Conservation (phyloP, 2,888 invertebrate genomes). For the Hypomecis punctinalis region DNA sequence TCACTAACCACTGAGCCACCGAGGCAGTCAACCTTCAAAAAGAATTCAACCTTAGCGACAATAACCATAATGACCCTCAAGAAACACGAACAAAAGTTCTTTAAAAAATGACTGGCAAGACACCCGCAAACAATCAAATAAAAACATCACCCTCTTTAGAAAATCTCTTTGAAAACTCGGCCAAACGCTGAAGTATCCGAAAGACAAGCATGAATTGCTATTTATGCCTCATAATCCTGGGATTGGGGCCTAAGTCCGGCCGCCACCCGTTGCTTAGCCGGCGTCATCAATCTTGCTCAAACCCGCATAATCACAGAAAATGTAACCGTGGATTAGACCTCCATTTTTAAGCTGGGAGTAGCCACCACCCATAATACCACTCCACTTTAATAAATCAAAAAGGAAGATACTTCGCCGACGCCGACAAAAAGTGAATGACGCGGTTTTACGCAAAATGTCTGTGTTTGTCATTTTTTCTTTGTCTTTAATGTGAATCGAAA, state of each 20-base stretch:
- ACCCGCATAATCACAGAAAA: constrained; percentile 79
- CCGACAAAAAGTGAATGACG: background rate
- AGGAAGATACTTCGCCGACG: constrained; percentile 11
- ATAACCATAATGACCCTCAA: background rate
- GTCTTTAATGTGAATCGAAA: no score
- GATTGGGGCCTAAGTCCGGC: constrained; percentile 65
- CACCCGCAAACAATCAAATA: constrained; percentile 11
- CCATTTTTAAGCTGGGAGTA: constrained; percentile 65
- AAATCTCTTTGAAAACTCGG: constrained; percentile 20
- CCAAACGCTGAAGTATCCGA: constrained; percentile 37
- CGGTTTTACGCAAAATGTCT: background rate
- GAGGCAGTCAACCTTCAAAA: no score
- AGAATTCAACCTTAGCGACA: no score
- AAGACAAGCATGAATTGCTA: constrained; percentile 67
- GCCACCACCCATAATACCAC: constrained; percentile 28
- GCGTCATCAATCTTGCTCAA: constrained; percentile 81
- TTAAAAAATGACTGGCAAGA: constrained; percentile 8
- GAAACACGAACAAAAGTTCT: background rate
- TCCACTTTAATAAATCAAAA: constrained; percentile 29
- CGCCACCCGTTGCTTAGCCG: constrained; percentile 54
- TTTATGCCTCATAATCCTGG: constrained; percentile 74
- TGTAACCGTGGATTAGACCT: constrained; percentile 73
- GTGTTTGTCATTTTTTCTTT: no score
- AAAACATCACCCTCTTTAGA: constrained; percentile 19
- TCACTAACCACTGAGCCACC: no score